Percentiles rank a stretch among this genome's conserved stretches.
Conservation (phyloP, 2,888 invertebrate species). For the Rugalucina vietnamica region DNA sequence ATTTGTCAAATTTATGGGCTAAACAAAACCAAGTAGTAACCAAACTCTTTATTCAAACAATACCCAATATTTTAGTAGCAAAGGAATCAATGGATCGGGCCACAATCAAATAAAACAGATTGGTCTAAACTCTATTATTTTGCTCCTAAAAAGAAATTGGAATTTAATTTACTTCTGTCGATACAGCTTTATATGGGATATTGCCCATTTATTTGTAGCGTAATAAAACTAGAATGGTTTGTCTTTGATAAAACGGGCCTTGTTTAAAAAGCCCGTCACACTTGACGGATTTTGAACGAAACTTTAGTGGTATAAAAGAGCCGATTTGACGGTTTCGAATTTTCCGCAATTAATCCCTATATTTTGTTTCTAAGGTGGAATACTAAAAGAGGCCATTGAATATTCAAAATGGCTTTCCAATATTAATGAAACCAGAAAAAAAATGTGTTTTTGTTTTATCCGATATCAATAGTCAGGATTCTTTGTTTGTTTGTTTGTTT, state of each 20-base stretch:
- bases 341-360: no score
- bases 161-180: slow-evolving; percentile 21
- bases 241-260: slow-evolving; percentile 1
- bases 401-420: no score
- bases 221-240: slow-evolving; percentile 13
- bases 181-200: background rate
- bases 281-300: slow-evolving; percentile 8
- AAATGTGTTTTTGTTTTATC: no score
- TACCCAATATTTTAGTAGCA: slow-evolving; percentile 7
- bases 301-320: background rate
- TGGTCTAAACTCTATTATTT: slow-evolving; percentile 11
- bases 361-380: no score
- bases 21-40: background rate
- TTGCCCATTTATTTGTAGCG: slow-evolving; percentile 7
- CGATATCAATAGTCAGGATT: no score
- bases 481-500: no score
- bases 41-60: background rate
- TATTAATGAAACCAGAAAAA: no score
- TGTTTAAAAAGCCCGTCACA: background rate
- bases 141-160: slow-evolving; percentile 19
- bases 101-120: slow-evolving; percentile 9
- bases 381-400: background rate
- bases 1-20: slow-evolving; percentile 13
- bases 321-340: background rate
- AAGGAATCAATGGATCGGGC: background rate